Percentiles rank a stretch among this genome's conserved stretches.
These are phyloP conservation scores for Crocallis elinguaria DNA, from an alignment of 2,888 invertebrate species.

Conservation along the genomic window DNA sequence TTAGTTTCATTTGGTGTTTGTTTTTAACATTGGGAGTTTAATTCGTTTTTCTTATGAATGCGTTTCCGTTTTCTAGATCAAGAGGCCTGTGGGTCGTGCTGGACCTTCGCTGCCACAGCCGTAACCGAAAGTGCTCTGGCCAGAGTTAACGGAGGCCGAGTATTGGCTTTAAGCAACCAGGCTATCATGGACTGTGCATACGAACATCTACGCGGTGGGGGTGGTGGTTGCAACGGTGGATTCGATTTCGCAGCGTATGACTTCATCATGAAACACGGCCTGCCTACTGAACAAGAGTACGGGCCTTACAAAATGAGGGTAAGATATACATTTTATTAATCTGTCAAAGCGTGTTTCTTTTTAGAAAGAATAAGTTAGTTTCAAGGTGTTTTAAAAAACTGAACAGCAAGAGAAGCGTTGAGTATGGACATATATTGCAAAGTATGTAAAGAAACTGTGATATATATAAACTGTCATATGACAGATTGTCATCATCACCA, in stretches of 20 bases:
- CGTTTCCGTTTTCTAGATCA: not conserved
- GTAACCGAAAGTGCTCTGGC: slow-evolving; percentile 67
- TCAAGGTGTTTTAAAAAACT: not conserved
- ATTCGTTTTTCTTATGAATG: no score
- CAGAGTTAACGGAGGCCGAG: slow-evolving; percentile 56
- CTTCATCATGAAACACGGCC: slow-evolving; percentile 91
- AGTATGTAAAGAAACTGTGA: no score
- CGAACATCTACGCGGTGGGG: slow-evolving; percentile 84
- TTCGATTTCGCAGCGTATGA: slow-evolving; percentile 94
- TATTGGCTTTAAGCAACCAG: slow-evolving; percentile 63
- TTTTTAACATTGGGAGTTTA: not conserved
- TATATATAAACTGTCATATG: no score
- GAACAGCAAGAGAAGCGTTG: no score
- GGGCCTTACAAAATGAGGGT: slow-evolving; percentile 93
- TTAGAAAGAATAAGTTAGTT: not conserved
- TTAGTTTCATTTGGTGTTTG: slow-evolving; percentile 36
- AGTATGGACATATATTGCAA: no score
- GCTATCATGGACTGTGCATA: slow-evolving; percentile 69
- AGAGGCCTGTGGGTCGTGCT: slow-evolving; percentile 58
- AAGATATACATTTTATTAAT: slow-evolving; percentile 4
- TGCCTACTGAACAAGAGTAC: slow-evolving; percentile 94
- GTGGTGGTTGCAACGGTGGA: slow-evolving; percentile 95
- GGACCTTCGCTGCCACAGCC: slow-evolving; percentile 62
- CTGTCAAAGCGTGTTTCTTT: not conserved
- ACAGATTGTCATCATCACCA: no score